Base-by-base conservation (phyloP, 53 echinoderm and acorn worm genomes). In the Echinometra lucunter region DNA sequence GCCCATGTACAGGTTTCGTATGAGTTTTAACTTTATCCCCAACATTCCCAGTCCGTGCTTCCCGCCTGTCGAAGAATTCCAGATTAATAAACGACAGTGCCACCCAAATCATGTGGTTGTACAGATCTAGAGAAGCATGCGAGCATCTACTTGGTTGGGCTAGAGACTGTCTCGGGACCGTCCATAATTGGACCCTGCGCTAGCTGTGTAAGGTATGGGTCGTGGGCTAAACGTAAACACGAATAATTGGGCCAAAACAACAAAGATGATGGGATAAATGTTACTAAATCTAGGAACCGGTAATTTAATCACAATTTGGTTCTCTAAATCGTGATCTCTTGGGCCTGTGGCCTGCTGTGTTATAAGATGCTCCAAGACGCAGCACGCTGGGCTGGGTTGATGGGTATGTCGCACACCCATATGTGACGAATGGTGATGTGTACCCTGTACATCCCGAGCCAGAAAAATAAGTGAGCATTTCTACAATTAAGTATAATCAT, bases 161-260 rank as follows among this genome's bases (percentile, higher is more conserved):
- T n/a, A n/a, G n/a, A n/a, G n/a, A n/a, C n/a, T n/a, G n/a, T n/a
- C n/a, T n/a, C n/a, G n/a, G n/a, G n/a, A n/a, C n/a, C n/a, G n/a
- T n/a, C n/a, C n/a, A n/a, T n/a, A n/a, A n/a, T n/a, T n/a, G n/a
- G n/a, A n/a, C 10, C 49, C 11, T 18, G 49, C n/a, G 85, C 85
- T 53, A 53, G 13, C 53, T 85, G 49, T 47, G 85, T 49, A 45
- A 15, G 47, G 47, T 49, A 81, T 80, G 81, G 21, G 74, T 1
- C 34, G 32, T 49, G 85, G 49, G 19, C 85, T 27, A 7, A 85
- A 85, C 45, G 49, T 47, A 47, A 85, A 85, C 85, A 53, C 16
- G 85, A 85, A 74, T 7, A 92, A 92, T 92, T 78, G 78, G 93
- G 93, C 93, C 78, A 92, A 92, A 75, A 74, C 74, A 92, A 92